phyloP scores from a whole-genome alignment of 2,113 vertebrate genomes.

The Gnathochromis pfefferi region DNA sequence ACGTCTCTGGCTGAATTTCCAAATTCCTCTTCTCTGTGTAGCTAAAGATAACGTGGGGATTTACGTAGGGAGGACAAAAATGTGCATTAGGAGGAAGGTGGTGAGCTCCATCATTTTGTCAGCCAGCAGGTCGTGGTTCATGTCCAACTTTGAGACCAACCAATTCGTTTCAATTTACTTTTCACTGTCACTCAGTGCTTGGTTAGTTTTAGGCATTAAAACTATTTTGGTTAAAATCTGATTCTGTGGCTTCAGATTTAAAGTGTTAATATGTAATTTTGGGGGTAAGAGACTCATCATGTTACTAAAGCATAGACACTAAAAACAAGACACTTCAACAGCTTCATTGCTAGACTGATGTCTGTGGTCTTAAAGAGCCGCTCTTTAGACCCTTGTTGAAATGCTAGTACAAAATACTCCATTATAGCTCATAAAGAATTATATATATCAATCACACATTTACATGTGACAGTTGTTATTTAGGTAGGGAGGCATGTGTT shows the following conservation, averaged over 20 bases:
- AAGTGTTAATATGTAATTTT: background rate
- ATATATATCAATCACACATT: background rate
- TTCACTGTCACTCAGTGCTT: background rate
- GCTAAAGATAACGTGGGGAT: background rate
- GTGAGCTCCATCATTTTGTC: background rate
- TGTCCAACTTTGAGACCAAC: background rate
- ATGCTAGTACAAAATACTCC: background rate
- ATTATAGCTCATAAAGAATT: background rate
- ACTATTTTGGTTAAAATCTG: background rate
- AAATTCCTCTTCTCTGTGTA: background rate
- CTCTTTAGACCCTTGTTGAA: background rate
- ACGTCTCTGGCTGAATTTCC: background rate
- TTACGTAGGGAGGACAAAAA: background rate
- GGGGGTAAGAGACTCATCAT: background rate
- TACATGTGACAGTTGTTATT: background rate
- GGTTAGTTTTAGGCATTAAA: background rate
- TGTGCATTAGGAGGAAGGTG: background rate
- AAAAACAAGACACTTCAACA: background rate
- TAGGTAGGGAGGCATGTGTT: background rate
- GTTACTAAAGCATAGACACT: background rate
- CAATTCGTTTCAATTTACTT: fast-evolving
- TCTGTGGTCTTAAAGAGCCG: background rate
- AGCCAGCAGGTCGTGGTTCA: background rate
- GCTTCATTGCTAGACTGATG: background rate
- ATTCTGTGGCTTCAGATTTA: fast-evolving